A percentile compares a stretch with the other conserved stretches of the same genome.
These are phyloP conservation scores for Cantharis rustica DNA, from an alignment of 2,888 invertebrate species.

Conservation along the genomic window DNA sequence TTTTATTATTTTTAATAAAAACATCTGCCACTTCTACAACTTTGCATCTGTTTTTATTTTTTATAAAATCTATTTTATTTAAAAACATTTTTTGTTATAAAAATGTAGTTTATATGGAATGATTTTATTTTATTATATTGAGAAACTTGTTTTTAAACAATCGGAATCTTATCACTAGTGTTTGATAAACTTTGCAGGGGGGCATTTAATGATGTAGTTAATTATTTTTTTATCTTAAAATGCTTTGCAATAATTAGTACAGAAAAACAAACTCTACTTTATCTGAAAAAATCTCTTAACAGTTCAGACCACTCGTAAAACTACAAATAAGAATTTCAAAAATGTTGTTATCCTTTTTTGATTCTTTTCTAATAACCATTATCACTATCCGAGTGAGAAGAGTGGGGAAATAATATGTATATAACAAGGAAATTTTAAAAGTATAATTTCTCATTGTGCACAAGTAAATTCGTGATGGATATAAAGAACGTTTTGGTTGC, in stretches of 20 bases:
- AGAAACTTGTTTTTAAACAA: neutral
- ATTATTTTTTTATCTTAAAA: neutral
- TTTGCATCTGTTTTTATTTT: too few relatives aligned
- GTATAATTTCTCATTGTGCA: neutral
- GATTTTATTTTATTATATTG: neutral
- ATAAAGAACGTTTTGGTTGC: constrained; percentile 86
- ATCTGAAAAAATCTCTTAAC: neutral
- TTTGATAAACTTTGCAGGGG: neutral
- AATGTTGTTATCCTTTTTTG: neutral
- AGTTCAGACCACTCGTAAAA: neutral
- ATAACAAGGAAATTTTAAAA: neutral
- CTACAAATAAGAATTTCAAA: neutral
- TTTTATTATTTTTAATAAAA: too few relatives aligned
- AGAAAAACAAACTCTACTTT: neutral
- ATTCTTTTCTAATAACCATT: neutral
- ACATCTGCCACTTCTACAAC: too few relatives aligned
- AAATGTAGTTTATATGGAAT: neutral
- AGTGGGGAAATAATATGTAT: neutral
- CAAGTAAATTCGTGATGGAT: constrained; percentile 50
- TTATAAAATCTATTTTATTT: too few relatives aligned
- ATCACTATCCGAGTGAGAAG: neutral
- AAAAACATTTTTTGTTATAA: neutral
- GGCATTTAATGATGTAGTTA: neutral
- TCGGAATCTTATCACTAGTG: neutral
- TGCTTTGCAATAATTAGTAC: neutral